Percentiles rank a stretch among this genome's conserved stretches.
Evolutionary conservation across 2,888 invertebrate genomes (phyloP).

Genomic region (Leptopilina syphax): DNA sequence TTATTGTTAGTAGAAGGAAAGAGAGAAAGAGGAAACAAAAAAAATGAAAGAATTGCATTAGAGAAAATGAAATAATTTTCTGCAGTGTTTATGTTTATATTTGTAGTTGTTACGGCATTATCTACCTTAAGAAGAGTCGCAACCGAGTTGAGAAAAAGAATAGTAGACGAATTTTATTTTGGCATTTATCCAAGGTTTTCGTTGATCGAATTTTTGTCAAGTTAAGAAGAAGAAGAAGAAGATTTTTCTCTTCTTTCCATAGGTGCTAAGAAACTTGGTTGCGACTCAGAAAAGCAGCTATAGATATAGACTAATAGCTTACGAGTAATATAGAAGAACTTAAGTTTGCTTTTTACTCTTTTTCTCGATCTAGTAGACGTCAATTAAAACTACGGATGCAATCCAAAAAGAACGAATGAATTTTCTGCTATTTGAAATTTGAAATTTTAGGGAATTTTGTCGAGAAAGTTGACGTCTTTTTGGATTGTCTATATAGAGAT

Average conservation of each 20-base stretch:
- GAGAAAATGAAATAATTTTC: background rate
- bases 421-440: constrained; percentile 16
- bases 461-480: constrained; percentile 25
- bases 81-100: constrained; percentile 34
- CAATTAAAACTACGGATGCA: constrained; percentile 22
- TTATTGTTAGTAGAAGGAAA: background rate
- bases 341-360: constrained; percentile 28
- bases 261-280: constrained; percentile 35
- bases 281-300: constrained; percentile 27
- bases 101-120: constrained; percentile 38
- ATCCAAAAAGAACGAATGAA: constrained; percentile 3
- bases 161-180: background rate
- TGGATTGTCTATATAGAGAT: background rate
- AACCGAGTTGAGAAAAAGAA: background rate
- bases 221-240: background rate
- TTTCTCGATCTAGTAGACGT: constrained; percentile 29
- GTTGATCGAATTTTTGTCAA: constrained; percentile 15
- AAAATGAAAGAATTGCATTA: background rate
- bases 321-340: constrained; percentile 21
- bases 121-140: constrained; percentile 30
- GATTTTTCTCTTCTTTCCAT: constrained; percentile 16
- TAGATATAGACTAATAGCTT: constrained; percentile 39
- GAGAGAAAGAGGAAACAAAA: background rate
- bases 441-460: constrained; percentile 14
- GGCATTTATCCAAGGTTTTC: constrained; percentile 20